Base-by-base conservation (phyloP, 1,140 invertebrate genomes). In the Atopsyche davidsoni region DNA sequence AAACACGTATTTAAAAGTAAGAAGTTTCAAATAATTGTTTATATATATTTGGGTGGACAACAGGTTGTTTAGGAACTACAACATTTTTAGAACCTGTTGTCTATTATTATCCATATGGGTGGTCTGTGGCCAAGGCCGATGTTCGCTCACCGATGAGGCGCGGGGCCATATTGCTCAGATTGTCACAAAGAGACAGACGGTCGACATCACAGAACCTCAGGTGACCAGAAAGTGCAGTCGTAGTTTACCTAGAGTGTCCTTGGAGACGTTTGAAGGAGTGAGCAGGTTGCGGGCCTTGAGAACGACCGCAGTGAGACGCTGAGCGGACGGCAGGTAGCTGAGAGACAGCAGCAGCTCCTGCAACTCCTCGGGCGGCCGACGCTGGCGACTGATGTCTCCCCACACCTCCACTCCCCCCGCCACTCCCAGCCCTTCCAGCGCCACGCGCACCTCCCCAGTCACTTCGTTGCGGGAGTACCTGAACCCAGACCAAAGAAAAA, bases 241-340 rank as follows among this genome's bases (percentile, higher is more conserved):
- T 41, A 41, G 54, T 53, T 63, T 66, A 81, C 79, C 79, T 60
- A 80, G 66, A 49, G 68, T 75, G 44, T 81, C 79, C 57, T 80
- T 81, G 13, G 68, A 67, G 56, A 80, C 81, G 55, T 81, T 74
- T 0, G 77, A 77, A n/a, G 78, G 72, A 3, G 38, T 16, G 59
- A 85, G 79, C 25, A 92, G 70, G 69, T 92, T 92, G 52, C 87
- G 77, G 0, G 89, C 89, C 67, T 91, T 90, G 59, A 89, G 75
- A 2, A 92, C 77, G 2, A 88, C 83, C 1, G 92, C 83, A 0
- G 88, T 92, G 1, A 93, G 72, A 42, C 89, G 75, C 64, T 92
- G 88, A 13, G 90, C 89, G 41, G 87, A 89, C 2, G 89, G 89
- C 32, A 93, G 70, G 64, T 91, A 93, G 46, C 86, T 90, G 3